phyloP scores from a whole-genome alignment of 2,888 invertebrate species.

The Lissocephala sabroskyi region DNA sequence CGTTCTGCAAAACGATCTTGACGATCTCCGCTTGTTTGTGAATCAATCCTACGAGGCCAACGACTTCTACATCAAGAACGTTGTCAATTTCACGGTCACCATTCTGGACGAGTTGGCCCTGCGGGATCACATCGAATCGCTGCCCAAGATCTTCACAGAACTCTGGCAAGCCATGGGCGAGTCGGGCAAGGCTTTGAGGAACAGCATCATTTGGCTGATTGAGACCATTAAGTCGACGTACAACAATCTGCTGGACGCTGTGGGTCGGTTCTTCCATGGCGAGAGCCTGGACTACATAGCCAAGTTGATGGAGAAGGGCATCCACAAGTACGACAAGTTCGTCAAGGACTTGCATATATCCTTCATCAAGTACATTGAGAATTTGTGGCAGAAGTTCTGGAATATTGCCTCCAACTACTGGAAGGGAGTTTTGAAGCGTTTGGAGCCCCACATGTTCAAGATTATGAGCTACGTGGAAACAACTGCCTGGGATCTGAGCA shows the following conservation, averaged over 20 bases:
- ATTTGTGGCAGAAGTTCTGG: constrained; percentile 81
- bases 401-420: constrained; percentile 79
- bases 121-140: constrained; percentile 82
- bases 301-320: constrained; percentile 78
- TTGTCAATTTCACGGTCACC: constrained; percentile 80
- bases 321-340: constrained; percentile 85
- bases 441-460: constrained; percentile 86
- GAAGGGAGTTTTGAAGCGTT: constrained; percentile 80
- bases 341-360: constrained; percentile 82
- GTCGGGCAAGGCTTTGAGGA: constrained; percentile 84
- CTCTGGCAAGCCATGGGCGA: constrained; percentile 91
- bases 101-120: constrained; percentile 85
- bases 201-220: constrained; percentile 83
- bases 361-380: constrained; percentile 81
- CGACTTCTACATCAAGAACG: constrained; percentile 87
- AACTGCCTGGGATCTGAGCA: constrained; percentile 81
- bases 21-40: constrained; percentile 79
- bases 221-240: constrained; percentile 79
- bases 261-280: constrained; percentile 81
- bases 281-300: constrained; percentile 84
- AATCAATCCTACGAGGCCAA: constrained; percentile 86
- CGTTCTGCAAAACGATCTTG: constrained; percentile 77
- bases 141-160: constrained; percentile 86
- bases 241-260: constrained; percentile 79
- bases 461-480: constrained; percentile 84